Evolutionary conservation across 2,797 vertebrate genomes (phyloP).

Genomic region (Trachops cirrhosus): DNA sequence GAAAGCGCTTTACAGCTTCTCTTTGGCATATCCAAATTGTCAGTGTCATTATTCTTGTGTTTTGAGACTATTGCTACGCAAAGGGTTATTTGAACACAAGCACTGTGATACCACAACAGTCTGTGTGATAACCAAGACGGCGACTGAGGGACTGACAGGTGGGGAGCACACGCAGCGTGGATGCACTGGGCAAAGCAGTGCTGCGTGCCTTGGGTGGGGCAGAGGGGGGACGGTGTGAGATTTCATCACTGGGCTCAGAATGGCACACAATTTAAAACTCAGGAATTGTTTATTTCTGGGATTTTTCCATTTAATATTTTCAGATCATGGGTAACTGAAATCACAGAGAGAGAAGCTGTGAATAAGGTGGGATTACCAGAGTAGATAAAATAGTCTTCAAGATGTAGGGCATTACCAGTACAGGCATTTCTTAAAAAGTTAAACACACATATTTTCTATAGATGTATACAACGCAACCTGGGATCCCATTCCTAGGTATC

Average conservation of each 20-base stretch:
- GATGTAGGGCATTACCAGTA: not conserved
- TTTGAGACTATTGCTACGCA: not conserved
- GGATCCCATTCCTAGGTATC: not conserved
- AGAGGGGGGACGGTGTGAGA: not conserved
- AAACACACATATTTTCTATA: not conserved
- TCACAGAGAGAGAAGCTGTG: not conserved
- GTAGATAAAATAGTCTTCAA: not conserved
- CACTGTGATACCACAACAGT: not conserved
- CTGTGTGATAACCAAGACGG: not conserved
- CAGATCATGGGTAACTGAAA: not conserved
- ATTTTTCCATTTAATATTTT: not conserved
- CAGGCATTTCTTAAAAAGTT: not conserved
- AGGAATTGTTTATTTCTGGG: not conserved
- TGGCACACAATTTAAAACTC: not conserved
- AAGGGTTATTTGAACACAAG: not conserved
- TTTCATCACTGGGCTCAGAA: not conserved
- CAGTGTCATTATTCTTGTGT: not conserved
- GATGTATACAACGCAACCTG: not conserved
- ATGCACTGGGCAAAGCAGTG: not conserved
- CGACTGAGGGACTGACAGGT: not conserved
- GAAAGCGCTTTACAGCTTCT: not conserved
- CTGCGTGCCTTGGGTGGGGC: not conserved
- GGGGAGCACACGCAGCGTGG: not conserved
- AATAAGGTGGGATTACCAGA: not conserved
- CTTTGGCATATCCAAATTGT: not conserved